Evolutionary conservation across 2,113 vertebrate genomes (phyloP).

Genomic region (Alouatta palliata): DNA sequence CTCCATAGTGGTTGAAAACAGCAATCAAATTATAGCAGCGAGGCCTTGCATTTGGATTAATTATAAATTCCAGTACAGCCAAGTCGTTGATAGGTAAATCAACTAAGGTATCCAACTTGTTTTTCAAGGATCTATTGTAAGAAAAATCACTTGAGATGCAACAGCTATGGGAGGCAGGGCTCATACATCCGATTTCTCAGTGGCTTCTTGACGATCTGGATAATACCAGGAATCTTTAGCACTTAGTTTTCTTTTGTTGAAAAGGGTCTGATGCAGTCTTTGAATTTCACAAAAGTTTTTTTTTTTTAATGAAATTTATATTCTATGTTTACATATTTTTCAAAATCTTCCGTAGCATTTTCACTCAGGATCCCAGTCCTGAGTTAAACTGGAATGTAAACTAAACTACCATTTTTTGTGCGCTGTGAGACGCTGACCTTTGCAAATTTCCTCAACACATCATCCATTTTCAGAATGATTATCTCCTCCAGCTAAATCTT

Average conservation of each 20-base stretch:
- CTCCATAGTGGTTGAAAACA: slow-evolving; percentile 93
- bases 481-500: slow-evolving; percentile 92
- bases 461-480: slow-evolving; percentile 92
- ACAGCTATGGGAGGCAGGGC: slow-evolving; percentile 90
- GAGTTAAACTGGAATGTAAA: slow-evolving; percentile 90
- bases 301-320: slow-evolving; percentile 91
- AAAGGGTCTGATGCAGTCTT: slow-evolving; percentile 94
- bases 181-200: slow-evolving; percentile 93
- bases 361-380: slow-evolving; percentile 87
- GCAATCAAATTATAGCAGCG: slow-evolving; percentile 92
- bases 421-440: slow-evolving; percentile 81
- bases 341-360: slow-evolving; percentile 90
- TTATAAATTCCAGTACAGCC: slow-evolving; percentile 94
- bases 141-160: slow-evolving; percentile 95
- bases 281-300: slow-evolving; percentile 92
- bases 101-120: slow-evolving; percentile 92
- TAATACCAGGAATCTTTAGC: slow-evolving; percentile 93
- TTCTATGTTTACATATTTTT: slow-evolving; percentile 94
- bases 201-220: slow-evolving; percentile 91
- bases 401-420: slow-evolving; percentile 88
- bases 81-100: slow-evolving; percentile 91
- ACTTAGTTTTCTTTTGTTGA: slow-evolving; percentile 94
- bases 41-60: slow-evolving; percentile 92
- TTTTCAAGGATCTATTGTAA: slow-evolving; percentile 93
- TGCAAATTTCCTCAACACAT: slow-evolving; percentile 86